Base-by-base conservation (phyloP, 2,888 invertebrate genomes). In the Cheilosia vulpina region DNA sequence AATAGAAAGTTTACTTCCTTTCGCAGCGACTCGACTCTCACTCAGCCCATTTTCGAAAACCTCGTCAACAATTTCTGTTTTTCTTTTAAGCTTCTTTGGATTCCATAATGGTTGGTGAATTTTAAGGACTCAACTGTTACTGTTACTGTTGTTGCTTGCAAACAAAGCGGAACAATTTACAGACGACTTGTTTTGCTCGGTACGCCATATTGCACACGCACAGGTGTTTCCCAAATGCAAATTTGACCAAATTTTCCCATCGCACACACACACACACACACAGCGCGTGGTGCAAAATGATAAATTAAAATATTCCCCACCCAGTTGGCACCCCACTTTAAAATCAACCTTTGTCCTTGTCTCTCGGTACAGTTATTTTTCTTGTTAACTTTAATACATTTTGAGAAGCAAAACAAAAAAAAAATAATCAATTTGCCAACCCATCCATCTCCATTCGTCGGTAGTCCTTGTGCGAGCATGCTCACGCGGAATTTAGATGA, bases 201-300 rank as follows among this genome's bases (percentile, higher is more conserved):
- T 43, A 52, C 60, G 65, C 47, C 71, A 77, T 65, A 72, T 57
- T 81, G 81, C 81, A 81, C 71, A 76, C 76, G 62, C 66, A 69
- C 85, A 85, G 85, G 81, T 85, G 85, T 81, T 85, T 72, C 45
- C 45, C 31, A 66, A 81, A 81, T 85, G 81, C 81, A 85, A 85
- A 85, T 85, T 85, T 76, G 71, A 77, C 66, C 62, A 31, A 76
- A 76, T 60, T 71, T 85, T 85, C 81, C 81, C 81, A 84, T 69
- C 63, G 58, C 17, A 38, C 50, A 38, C 24, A 17, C 15, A 0
- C 24, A 17, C 15, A 0, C 50, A 7, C 31, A 31, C 31, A 27
- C 6, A 27, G 27, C 9, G 9, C 31, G 9, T 9, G 31, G 7
- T 15, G 24, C 43, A 17, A 43, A 43, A 34, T 62, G 43, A 50